Evolutionary conservation across 2,888 invertebrate genomes (phyloP), one percentile per base, ranked within the genome.

Genomic region (Eristalis intricaria): DNA sequence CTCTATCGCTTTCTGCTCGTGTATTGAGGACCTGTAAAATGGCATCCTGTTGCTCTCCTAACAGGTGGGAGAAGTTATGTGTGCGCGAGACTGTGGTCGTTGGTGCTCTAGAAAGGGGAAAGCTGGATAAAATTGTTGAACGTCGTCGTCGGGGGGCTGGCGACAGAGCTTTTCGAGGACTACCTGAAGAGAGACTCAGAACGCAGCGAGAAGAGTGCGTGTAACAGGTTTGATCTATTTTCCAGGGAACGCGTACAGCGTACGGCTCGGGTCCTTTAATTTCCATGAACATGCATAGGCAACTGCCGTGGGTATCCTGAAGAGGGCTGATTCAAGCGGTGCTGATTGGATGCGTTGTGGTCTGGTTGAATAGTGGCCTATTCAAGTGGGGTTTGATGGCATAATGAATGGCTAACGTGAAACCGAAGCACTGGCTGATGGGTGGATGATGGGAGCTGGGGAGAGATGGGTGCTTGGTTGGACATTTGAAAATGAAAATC

Each of bases 1-100:
- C 56, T 69, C 61, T 19, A 35, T 58, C 61, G 35, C 66, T 63
- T 73, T 74, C 79, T 69, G 29, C 15, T 56, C 65, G 73, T 77
- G 81, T 74, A 50, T 78, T 69, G 63, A 63, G 66, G 61, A 65
- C 58, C 61, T 61, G 40, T 82, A 78, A 82, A 82, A 82, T 74
- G 78, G 78, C 86, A 78, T 86, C 86, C 86, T 86, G 86, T 86
- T 86, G 86, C 86, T 86, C 86, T 82, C 86, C 50, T 82, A 82
- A 82, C 86, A 86, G 86, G 82, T 86, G 86, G 85, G 74, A 64
- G 77, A 82, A 78, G 69, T 43, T 40, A 77, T 66, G 50, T 50
- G 75, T 86, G 82, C 86, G 86, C 78, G 81, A 78, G 71, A 70
- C 29, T 40, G 63, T 56, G 43, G 26, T n/a, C 23, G 50, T 35